These are phyloP conservation scores for Timema podura DNA, from an alignment of 2,888 invertebrate genomes.

Conservation along the genomic window DNA sequence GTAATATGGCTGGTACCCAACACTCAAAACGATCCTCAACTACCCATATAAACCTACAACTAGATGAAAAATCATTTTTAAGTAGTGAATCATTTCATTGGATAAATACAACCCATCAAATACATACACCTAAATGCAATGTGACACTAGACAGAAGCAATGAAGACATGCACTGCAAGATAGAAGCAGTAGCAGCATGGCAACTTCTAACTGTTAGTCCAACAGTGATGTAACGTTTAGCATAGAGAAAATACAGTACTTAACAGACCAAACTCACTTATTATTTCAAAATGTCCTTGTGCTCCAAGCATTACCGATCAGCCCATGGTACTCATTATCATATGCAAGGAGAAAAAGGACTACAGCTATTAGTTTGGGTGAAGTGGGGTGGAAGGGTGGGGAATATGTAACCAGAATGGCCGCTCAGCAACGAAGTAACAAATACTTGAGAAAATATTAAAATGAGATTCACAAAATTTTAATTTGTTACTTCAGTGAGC, in stretches of 20 bases:
- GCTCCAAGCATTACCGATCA: constrained; percentile 35
- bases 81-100: constrained; percentile 35
- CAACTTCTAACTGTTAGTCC: constrained; percentile 16
- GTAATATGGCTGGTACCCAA: constrained; percentile 34
- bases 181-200: constrained; percentile 29
- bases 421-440: constrained; percentile 35
- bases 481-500: constrained; percentile 35
- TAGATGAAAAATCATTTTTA: constrained; percentile 35
- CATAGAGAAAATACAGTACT: constrained; percentile 32
- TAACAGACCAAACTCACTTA: constrained; percentile 34
- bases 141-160: constrained; percentile 36
- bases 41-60: constrained; percentile 36
- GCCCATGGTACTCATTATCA: constrained; percentile 32
- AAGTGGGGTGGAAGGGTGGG: constrained; percentile 24
- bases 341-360: constrained; percentile 33
- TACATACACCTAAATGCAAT: constrained; percentile 36
- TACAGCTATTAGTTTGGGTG: constrained; percentile 29
- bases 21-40: constrained; percentile 34
- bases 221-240: constrained; percentile 31
- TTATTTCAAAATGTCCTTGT: constrained; percentile 32
- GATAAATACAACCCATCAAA: constrained; percentile 36
- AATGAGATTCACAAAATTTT: constrained; percentile 32
- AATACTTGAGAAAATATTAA: constrained; percentile 32
- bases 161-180: constrained; percentile 34
- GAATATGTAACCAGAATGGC: constrained; percentile 35